Percentiles rank a stretch among this genome's conserved stretches.
Conservation (phyloP, 2,797 vertebrate genomes). For the Bovichtus diacanthus region DNA sequence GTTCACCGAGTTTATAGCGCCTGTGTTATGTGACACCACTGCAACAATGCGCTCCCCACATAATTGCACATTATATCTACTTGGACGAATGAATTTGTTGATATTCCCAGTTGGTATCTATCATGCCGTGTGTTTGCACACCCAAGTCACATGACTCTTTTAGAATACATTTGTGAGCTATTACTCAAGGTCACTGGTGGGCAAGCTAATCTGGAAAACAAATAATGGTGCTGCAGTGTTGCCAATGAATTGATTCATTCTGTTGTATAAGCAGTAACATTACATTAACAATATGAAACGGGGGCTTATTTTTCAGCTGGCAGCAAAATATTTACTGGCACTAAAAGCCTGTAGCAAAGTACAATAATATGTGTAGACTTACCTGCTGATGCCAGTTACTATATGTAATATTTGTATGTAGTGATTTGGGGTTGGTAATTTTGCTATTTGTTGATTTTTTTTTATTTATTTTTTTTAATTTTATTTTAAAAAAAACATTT, state of each 20-base stretch:
- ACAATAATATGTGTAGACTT: neutral
- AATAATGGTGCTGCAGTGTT: conserved; percentile 45
- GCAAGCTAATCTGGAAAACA: conserved; percentile 57
- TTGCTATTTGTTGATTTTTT: neutral
- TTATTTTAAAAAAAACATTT: too few relatives aligned
- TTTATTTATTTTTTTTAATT: too few relatives aligned
- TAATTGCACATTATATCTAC: conserved; percentile 66
- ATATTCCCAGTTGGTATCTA: conserved; percentile 42
- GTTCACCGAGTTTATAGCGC: conserved; percentile 39
- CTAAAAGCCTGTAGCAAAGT: conserved; percentile 4
- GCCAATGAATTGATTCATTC: conserved; percentile 46
- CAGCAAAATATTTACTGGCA: conserved; percentile 12
- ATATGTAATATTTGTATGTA: neutral
- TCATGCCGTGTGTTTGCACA: conserved; percentile 6
- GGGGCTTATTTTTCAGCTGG: conserved; percentile 14
- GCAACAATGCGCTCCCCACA: conserved; percentile 36
- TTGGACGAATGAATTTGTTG: conserved; percentile 53
- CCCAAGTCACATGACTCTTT: conserved; percentile 53
- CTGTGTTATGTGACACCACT: conserved; percentile 37
- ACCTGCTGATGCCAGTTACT: neutral
- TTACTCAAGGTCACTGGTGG: conserved; percentile 55
- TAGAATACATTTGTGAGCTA: conserved; percentile 50
- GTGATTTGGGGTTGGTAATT: neutral
- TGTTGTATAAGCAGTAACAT: conserved; percentile 45
- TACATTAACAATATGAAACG: conserved; percentile 22